Evolutionary conservation across 1,140 invertebrate species (phyloP).

Genomic region (Aphelenchoides avenae): DNA sequence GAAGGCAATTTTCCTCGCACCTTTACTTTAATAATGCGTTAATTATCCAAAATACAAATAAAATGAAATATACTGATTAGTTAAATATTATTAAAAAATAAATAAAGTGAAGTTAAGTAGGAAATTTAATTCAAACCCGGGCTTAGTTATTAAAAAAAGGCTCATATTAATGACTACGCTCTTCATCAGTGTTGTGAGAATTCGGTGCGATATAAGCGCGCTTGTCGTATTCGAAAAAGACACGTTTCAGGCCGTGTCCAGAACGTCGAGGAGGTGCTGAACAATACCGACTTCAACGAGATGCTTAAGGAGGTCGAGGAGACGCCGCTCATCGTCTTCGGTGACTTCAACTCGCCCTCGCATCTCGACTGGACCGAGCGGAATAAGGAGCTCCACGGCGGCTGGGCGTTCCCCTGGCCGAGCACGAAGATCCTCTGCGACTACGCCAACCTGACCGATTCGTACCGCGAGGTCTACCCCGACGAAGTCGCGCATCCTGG

Average conservation of each 20-base stretch:
- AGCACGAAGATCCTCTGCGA: conserved; percentile 23
- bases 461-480: conserved; percentile 31
- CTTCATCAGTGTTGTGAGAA: too few relatives aligned
- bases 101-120: too few relatives aligned
- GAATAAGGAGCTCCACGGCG: conserved; percentile 37
- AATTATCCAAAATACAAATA: too few relatives aligned
- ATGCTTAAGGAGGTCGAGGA: conserved; percentile 20
- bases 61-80: too few relatives aligned
- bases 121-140: too few relatives aligned
- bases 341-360: conserved; percentile 55
- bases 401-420: conserved; percentile 38
- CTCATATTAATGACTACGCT: too few relatives aligned
- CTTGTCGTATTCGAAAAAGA: too few relatives aligned
- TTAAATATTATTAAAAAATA: too few relatives aligned
- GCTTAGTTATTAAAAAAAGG: too few relatives aligned
- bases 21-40: too few relatives aligned
- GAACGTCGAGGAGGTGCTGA: conserved; percentile 28
- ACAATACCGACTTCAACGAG: conserved; percentile 17
- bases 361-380: conserved; percentile 53
- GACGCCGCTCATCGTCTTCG: conserved; percentile 45
- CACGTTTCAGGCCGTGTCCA: conserved; percentile 29
- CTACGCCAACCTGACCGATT: conserved; percentile 21
- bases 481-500: conserved; percentile 27
- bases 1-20: too few relatives aligned
- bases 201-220: too few relatives aligned